phyloP scores from a whole-genome alignment of 2,888 invertebrate genomes.

The Drosophila paranaensis region DNA sequence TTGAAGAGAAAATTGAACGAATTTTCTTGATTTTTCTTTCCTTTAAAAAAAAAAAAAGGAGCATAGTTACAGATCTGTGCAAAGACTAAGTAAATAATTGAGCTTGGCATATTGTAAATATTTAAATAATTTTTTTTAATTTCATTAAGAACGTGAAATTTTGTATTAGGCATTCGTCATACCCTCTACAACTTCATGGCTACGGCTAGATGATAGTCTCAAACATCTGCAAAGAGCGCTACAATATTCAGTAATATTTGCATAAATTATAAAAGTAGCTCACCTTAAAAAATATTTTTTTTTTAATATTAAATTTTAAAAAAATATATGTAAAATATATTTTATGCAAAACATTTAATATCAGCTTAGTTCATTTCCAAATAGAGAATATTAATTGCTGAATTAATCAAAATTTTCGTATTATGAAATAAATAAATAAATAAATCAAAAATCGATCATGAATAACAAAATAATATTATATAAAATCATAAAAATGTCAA shows the following conservation, averaged over 20 bases:
- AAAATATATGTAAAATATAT: background rate
- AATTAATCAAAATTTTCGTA: background rate
- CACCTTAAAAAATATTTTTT: background rate
- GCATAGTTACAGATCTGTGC: background rate
- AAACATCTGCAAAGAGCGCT: constrained; percentile 30
- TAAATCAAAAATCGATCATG: too few relatives aligned
- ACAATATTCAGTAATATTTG: constrained; percentile 10
- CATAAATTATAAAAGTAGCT: constrained; percentile 1
- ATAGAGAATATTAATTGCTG: background rate
- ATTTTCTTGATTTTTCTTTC: background rate
- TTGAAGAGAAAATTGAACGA: background rate
- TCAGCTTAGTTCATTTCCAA: background rate
- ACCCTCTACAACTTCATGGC: background rate
- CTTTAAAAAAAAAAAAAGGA: too few relatives aligned
- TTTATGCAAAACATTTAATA: background rate
- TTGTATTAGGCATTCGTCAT: background rate
- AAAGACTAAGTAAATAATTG: background rate
- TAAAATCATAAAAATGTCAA: too few relatives aligned
- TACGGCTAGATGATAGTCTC: background rate
- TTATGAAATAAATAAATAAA: too few relatives aligned
- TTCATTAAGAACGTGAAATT: too few relatives aligned
- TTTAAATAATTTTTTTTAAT: too few relatives aligned
- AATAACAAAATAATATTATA: too few relatives aligned
- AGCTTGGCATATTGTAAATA: too few relatives aligned
- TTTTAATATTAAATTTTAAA: too few relatives aligned